Evolutionary conservation across 2,888 invertebrate genomes (phyloP), one percentile per base, ranked within the genome.

Genomic region (Archips xylosteana): DNA sequence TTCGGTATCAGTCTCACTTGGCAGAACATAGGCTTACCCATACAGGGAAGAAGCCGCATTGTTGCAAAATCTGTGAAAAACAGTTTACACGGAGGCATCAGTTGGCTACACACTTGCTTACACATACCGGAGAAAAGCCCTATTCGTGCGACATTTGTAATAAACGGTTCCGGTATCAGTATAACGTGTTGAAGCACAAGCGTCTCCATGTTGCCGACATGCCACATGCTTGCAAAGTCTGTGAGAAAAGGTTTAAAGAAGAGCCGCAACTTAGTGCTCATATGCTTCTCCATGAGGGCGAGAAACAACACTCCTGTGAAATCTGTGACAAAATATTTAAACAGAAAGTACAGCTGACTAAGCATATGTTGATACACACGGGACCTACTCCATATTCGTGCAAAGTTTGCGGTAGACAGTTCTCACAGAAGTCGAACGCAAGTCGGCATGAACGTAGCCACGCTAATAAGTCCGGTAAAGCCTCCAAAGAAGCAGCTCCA

Each of bases 121-220:
- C 13, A 9, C 54, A 54, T 15, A 54, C 54, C 0, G 54, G 54
- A 15, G 54, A 54, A 9, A 54, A 9, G 23, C 54, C 54, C 2
- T 54, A 9, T 54, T 15, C 54, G 0, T 54, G 54, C 9, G 54
- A 54, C 3, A 15, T 54, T 0, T 54, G 54, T 23, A 9, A 23
- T n/a, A 54, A 54, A 54, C 54, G 23, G 54, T 59, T 59, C 10
- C 13, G 15, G n/a, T 49, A 49, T n/a, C 49, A n/a, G 49, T 49
- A 13, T 49, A n/a, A 49, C 13, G 49, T 49, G 49, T n/a, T 49
- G 49, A 49, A 49, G n/a, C 49, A 49, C 5, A 49, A 49, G 13
- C 49, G n/a, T 49, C 49, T 49, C 49, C 49, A 49, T 49, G n/a
- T 49, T 3, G n/a, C n/a, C 3, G 49, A 49, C 4, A 49, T 49